phyloP scores from a whole-genome alignment of 2,888 invertebrate species.

The Tetrapedia diversipes region DNA sequence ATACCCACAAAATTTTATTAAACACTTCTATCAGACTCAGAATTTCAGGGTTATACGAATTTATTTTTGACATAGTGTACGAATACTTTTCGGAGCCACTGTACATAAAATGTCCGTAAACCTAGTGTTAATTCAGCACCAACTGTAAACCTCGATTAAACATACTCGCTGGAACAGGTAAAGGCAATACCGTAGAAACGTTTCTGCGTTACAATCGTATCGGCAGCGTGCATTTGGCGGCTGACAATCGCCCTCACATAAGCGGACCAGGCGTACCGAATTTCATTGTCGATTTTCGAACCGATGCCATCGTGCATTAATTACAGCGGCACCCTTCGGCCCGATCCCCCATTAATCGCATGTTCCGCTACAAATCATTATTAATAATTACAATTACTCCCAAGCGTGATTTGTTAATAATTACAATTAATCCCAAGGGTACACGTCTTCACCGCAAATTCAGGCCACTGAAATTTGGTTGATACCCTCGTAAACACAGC shows the following conservation, averaged over 20 bases:
- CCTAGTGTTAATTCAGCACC: too few relatives aligned
- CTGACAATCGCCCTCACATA: constrained; percentile 20
- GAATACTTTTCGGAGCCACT: too few relatives aligned
- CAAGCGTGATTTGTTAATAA: constrained; percentile 4
- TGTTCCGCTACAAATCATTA: constrained; percentile 8
- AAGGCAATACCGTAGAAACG: neutral
- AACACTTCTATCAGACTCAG: too few relatives aligned
- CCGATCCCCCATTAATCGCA: neutral
- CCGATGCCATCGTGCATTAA: constrained; percentile 17
- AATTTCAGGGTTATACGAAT: too few relatives aligned
- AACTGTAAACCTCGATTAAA: too few relatives aligned
- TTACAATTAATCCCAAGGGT: neutral
- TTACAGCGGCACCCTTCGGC: neutral
- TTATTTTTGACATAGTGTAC: too few relatives aligned
- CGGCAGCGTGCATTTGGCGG: neutral
- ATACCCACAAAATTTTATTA: too few relatives aligned
- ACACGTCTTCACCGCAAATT: neutral
- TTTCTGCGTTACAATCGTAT: constrained; percentile 4
- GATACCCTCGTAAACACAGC: neutral
- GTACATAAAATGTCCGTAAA: too few relatives aligned
- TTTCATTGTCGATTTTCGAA: constrained; percentile 20
- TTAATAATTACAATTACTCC: constrained; percentile 4
- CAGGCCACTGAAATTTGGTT: neutral
- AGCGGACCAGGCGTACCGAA: neutral
- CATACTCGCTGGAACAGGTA: neutral